Conservation (phyloP, 2,888 invertebrate genomes). For the Amblyjoppa fuscipennis region DNA sequence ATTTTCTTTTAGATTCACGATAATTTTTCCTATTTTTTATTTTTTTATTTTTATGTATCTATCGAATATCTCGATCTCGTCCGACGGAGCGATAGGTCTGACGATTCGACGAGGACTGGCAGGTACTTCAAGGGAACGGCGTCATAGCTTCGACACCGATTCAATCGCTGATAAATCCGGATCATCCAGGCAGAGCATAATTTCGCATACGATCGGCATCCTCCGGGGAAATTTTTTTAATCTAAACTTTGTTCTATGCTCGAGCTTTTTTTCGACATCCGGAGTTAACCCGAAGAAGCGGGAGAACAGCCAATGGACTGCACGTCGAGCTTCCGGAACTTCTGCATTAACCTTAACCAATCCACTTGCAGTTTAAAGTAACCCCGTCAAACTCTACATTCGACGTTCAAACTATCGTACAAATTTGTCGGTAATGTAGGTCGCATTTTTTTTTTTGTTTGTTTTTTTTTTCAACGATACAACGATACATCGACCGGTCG, state of each 20-base stretch:
- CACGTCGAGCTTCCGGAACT: too few relatives aligned
- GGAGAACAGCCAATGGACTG: too few relatives aligned
- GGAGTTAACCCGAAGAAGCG: neutral
- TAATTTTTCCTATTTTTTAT: neutral
- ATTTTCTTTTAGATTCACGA: neutral
- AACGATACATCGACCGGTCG: too few relatives aligned
- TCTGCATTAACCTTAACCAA: neutral
- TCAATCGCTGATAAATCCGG: neutral
- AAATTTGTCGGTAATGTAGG: neutral
- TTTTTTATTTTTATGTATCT: neutral
- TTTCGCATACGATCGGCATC: neutral
- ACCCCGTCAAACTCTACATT: neutral
- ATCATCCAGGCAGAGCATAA: neutral
- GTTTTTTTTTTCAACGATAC: neutral
- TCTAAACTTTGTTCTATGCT: neutral
- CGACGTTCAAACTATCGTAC: neutral
- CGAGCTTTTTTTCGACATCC: neutral
- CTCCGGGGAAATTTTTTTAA: neutral
- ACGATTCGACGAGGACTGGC: neutral
- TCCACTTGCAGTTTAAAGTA: neutral
- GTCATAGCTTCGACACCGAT: neutral
- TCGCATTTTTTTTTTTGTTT: neutral
- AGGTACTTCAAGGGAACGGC: neutral
- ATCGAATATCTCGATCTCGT: too few relatives aligned
- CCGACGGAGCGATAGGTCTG: neutral